Conservation (phyloP, 2,797 vertebrate genomes). For the Hippocampus kuda region DNA sequence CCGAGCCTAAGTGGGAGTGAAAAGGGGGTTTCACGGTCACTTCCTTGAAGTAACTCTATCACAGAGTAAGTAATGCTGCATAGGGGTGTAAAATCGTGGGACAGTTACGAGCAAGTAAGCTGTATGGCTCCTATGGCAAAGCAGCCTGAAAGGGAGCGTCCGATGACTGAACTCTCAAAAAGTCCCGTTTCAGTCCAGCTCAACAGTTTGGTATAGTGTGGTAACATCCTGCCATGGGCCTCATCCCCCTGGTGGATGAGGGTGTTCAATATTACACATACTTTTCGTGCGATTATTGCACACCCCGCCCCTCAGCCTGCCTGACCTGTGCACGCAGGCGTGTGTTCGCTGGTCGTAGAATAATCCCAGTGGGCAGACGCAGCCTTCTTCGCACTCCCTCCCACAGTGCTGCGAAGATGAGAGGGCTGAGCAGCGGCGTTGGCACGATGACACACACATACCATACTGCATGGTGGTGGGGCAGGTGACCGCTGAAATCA, state of each 20-base stretch:
- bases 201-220: not conserved
- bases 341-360: conserved; percentile 75
- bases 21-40: conserved; percentile 65
- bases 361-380: conserved; percentile 78
- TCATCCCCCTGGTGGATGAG: too few relatives aligned
- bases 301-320: not conserved
- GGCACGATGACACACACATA: conserved; percentile 80
- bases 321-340: conserved; percentile 73
- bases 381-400: conserved; percentile 84
- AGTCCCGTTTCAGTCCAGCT: not conserved
- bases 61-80: conserved; percentile 61
- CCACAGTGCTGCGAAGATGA: conserved; percentile 73
- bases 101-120: conserved; percentile 68
- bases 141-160: conserved; percentile 44
- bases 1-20: conserved; percentile 55
- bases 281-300: too few relatives aligned
- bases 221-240: too few relatives aligned
- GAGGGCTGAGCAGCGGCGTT: conserved; percentile 78
- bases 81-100: conserved; percentile 60
- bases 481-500: conserved; percentile 72
- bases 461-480: conserved; percentile 84
- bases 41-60: conserved; percentile 68
- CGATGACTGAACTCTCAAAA: conserved; percentile 40
- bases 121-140: conserved; percentile 46
- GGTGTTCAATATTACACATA: too few relatives aligned